Evolutionary conservation across 2,113 vertebrate species (phyloP), one percentile per base, ranked within the genome.

Genomic region (Oreocharis arfaki): DNA sequence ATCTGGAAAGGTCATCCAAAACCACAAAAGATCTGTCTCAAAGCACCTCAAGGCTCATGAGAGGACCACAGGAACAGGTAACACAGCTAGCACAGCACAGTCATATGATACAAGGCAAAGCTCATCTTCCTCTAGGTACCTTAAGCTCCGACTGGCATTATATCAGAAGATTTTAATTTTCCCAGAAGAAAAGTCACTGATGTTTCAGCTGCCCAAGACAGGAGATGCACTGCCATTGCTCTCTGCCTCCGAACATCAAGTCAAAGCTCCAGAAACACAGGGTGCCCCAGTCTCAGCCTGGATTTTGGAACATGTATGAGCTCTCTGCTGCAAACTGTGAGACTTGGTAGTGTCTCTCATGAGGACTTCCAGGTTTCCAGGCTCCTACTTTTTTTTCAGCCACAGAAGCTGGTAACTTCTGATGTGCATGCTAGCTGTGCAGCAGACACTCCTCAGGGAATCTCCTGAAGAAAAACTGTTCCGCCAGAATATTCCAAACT

Each of bases 201-300:
- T 35, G 16, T 63, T 76, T 69, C 33, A 61, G 37, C 33, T 74
- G 7, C 42, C 39, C 39, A 30, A 35, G 35, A 23, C 20, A 16
- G 0, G 0, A 20, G 42, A 42, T 3, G 2, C 0, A 2, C 6
- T 46, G 18, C 20, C n/a, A 30, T 26, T 74, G 35, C 28, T 7
- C 4, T 22, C 26, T 76, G 33, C 28, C n/a, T 84, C 39, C n/a
- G 35, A 89, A 87, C 0, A 2, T 49, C 37, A 70, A 11, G 35
- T 21, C 35, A 89, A 55, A 17, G 47, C 74, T 79, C 24, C 27
- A 56, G 56, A 87, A 95, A 42, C 13, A 65, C 8, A 21, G 8
- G 63, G 27, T 49, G n/a, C 9, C 27, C 11, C 44, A 37, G 5
- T 12, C n/a, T 41, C 19, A 93, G 53, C 37, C 22, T 57, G 10